A percentile compares a stretch with the other conserved stretches of the same genome.
Conservation (phyloP, 2,797 vertebrate species). For the Halcyon badia region DNA sequence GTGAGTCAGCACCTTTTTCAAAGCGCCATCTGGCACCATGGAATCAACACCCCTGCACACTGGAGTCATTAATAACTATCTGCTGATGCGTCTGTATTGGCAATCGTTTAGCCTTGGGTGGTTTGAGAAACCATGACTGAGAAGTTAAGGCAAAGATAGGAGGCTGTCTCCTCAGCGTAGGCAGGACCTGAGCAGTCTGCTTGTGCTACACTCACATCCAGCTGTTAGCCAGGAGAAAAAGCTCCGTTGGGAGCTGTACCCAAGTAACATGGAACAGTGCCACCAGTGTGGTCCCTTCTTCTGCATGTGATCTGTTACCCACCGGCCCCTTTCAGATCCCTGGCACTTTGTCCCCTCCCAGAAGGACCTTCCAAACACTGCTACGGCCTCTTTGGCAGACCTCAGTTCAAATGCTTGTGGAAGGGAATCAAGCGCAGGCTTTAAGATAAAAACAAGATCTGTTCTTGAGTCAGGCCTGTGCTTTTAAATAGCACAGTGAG, state of each 20-base stretch:
- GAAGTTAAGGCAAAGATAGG: background rate
- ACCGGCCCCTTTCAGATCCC: background rate
- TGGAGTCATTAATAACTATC: background rate
- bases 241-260: background rate
- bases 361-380: background rate
- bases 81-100: background rate
- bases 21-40: background rate
- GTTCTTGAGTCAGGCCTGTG: background rate
- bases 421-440: rapidly evolving
- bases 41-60: background rate
- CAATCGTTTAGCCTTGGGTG: background rate
- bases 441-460: background rate
- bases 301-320: background rate
- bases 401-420: background rate
- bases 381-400: background rate
- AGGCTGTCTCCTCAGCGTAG: rapidly evolving
- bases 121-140: background rate
- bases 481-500: background rate
- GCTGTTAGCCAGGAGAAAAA: background rate
- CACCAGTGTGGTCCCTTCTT: background rate
- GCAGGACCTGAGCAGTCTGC: no score
- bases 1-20: conserved; percentile 28
- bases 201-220: rapidly evolving
- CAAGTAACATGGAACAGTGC: rapidly evolving
- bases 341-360: background rate